Evolutionary conservation across 2,888 invertebrate species (phyloP).

Genomic region (Drosophila siamana): DNA sequence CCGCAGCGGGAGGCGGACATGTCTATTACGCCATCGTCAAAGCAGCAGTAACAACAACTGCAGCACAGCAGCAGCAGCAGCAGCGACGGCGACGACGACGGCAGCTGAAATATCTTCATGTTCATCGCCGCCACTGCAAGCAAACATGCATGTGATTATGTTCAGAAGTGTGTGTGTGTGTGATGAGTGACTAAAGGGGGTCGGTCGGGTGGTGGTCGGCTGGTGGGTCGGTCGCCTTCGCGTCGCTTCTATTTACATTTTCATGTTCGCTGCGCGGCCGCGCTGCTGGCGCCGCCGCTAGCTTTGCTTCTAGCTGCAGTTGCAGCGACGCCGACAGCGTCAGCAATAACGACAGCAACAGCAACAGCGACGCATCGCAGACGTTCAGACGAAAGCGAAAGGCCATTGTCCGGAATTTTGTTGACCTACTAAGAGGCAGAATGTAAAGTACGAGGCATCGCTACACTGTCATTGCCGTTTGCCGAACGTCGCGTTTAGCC

Average conservation of each 20-base stretch:
- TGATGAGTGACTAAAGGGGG: slow-evolving; percentile 5
- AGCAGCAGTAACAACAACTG: slow-evolving; percentile 34
- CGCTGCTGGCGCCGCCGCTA: slow-evolving; percentile 51
- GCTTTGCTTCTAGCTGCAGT: slow-evolving; percentile 57
- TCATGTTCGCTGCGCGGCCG: slow-evolving; percentile 43
- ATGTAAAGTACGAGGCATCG: slow-evolving; percentile 74
- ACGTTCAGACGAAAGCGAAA: slow-evolving; percentile 85
- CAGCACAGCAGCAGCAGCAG: slow-evolving; percentile 29
- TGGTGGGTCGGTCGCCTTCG: slow-evolving; percentile 37
- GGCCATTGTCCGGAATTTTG: slow-evolving; percentile 86
- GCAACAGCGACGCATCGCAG: slow-evolving; percentile 64
- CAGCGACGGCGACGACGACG: slow-evolving; percentile 31
- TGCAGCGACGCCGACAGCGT: slow-evolving; percentile 37
- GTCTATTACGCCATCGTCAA: slow-evolving; percentile 76
- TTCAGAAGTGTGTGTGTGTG: slow-evolving; percentile 13
- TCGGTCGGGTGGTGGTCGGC: background rate
- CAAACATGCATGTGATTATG: slow-evolving; percentile 24
- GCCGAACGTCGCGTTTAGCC: slow-evolving; percentile 66
- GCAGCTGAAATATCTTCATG: slow-evolving; percentile 60
- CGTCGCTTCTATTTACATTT: slow-evolving; percentile 70
- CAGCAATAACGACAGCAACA: slow-evolving; percentile 13
- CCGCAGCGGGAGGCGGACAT: slow-evolving; percentile 60
- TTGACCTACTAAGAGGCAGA: slow-evolving; percentile 85
- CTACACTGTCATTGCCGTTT: slow-evolving; percentile 85
- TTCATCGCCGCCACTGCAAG: slow-evolving; percentile 56